Conservation (phyloP, 2,113 vertebrate species). For the Ursus arctos region DNA sequence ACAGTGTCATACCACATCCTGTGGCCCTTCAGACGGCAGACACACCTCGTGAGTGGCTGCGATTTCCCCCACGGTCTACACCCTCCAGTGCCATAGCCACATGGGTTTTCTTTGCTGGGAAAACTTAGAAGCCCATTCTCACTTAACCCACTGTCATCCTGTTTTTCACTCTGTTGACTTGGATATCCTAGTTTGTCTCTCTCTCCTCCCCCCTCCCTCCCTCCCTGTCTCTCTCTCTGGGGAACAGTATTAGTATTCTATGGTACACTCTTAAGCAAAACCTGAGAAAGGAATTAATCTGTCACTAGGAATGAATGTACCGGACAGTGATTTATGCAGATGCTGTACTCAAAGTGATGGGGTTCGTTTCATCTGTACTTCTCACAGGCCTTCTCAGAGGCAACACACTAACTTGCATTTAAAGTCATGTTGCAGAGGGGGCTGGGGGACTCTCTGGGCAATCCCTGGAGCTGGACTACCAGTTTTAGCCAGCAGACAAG, state of each 20-base stretch:
- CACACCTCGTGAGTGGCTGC: neutral
- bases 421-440: constrained; percentile 64
- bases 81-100: neutral
- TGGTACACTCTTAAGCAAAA: constrained; percentile 85
- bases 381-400: constrained; percentile 71
- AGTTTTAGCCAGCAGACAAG: neutral
- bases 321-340: constrained; percentile 89
- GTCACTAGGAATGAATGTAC: constrained; percentile 87
- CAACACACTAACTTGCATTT: constrained; percentile 78
- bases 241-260: constrained; percentile 86
- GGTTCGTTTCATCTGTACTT: constrained; percentile 78
- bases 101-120: neutral
- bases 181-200: constrained; percentile 52
- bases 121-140: neutral
- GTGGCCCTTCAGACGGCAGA: neutral
- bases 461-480: neutral
- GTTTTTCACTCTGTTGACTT: constrained; percentile 55
- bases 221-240: neutral
- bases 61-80: neutral
- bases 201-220: neutral
- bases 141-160: neutral
- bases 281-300: constrained; percentile 88
- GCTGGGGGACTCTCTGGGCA: constrained; percentile 48
- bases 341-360: constrained; percentile 80
- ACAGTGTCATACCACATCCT: neutral